Evolutionary conservation across 1,140 invertebrate genomes (phyloP), one percentile per base, ranked within the genome.

Genomic region (Formica selysi): DNA sequence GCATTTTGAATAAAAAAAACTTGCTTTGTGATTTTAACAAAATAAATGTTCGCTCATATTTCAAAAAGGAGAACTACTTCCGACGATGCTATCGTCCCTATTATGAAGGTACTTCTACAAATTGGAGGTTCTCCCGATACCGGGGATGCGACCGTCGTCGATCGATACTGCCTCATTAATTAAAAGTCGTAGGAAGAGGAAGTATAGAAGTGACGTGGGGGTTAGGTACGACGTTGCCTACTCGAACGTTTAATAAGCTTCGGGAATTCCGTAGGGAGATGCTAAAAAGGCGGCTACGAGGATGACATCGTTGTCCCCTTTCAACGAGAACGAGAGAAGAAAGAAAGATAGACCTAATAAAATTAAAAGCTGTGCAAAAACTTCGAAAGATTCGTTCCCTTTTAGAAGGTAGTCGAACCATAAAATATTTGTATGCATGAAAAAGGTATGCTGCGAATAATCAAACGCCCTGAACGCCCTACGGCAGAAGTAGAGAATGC

Each of bases 91-190:
- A 85, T 85, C 73, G 61, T 22, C 36, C 44, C 48, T 44, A 54
- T 78, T 85, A 85, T 65, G 22, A 65, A 85, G 81, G 73, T 78
- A 78, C 81, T 85, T 78, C 74, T 76, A 19, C 73, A 85, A 85
- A 85, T 85, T 85, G 74, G 61, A 78, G 65, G 61, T 67, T 67
- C 81, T 41, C 22, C 36, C 71, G 81, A 76, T 84, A 62, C 54
- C 78, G 8, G 79, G n/a, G 61, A 78, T 48, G 81, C 61, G 73
- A 85, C 70, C 44, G 61, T 85, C 44, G 51, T 65, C 73, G 84
- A 86, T 86, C 84, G 84, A 86, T 86, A 70, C 38, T 16, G 36
- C 84, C 76, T 67, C 84, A 86, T 86, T 86, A 86, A 86, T 86
- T 86, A 86, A 86, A 86, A 86, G 73, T 86, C 74, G 51, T n/a